A percentile compares a stretch with the other conserved stretches of the same genome.
phyloP scores from a whole-genome alignment of 2,888 invertebrate genomes.

The Esperia sulphurella region DNA sequence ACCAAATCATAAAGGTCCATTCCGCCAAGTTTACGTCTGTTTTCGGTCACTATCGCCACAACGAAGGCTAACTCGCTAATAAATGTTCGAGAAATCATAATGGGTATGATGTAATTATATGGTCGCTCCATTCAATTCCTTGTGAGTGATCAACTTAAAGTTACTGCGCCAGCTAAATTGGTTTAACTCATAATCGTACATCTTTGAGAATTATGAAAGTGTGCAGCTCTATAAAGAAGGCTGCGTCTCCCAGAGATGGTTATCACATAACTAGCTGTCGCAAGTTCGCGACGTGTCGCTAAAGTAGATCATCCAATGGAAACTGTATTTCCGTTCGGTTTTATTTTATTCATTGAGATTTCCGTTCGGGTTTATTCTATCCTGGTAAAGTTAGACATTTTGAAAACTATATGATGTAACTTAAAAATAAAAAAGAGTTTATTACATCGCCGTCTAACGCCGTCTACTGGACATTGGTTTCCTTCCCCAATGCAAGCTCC shows the following conservation, averaged over 20 bases:
- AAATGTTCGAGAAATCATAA: constrained; percentile 26
- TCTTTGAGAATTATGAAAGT: constrained; percentile 49
- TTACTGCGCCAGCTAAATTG: constrained; percentile 39
- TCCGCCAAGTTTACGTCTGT: constrained; percentile 32
- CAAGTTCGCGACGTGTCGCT: constrained; percentile 41
- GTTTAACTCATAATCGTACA: constrained; percentile 53
- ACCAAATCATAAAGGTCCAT: constrained; percentile 10
- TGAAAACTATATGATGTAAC: too few relatives aligned
- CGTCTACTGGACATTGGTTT: too few relatives aligned
- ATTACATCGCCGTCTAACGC: too few relatives aligned
- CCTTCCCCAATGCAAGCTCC: too few relatives aligned
- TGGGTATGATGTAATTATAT: constrained; percentile 26
- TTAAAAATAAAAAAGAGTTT: too few relatives aligned
- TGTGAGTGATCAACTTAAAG: constrained; percentile 15
- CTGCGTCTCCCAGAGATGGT: constrained; percentile 45
- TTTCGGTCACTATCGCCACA: constrained; percentile 43
- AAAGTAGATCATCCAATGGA: constrained; percentile 35
- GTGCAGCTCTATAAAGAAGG: constrained; percentile 63
- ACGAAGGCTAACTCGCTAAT: constrained; percentile 46
- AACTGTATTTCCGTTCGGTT: constrained; percentile 35
- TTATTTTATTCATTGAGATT: constrained; percentile 7
- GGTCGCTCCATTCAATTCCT: constrained; percentile 23
- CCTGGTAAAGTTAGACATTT: too few relatives aligned
- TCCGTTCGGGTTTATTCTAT: constrained; percentile 20
- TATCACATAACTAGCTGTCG: constrained; percentile 65